Evolutionary conservation across 92 coral and sea anemone species (phyloP).

Genomic region (Parazoanthus darwini): DNA sequence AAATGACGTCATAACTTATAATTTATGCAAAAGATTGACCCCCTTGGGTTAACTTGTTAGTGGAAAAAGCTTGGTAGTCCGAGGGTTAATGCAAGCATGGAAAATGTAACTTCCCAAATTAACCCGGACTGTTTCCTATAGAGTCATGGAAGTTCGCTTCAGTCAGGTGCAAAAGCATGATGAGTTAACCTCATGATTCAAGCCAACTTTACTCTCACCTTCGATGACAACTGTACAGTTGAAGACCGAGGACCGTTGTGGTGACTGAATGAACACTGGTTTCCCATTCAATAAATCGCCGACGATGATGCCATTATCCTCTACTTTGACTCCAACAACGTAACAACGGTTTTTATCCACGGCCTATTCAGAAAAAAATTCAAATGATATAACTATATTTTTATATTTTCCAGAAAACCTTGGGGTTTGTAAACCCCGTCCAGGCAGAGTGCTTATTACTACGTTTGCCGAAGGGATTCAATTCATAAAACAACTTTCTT

Average conservation of each 20-base stretch:
- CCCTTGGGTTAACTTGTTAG: too few species aligned
- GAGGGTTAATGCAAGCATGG: too few species aligned
- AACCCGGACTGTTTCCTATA: too few species aligned
- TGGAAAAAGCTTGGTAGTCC: too few species aligned
- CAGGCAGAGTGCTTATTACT: too few species aligned
- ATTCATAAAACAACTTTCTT: too few species aligned
- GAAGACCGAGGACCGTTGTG: conserved; percentile 58
- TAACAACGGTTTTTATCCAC: conserved; percentile 44
- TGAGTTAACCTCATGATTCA: too few species aligned
- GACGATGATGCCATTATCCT: conserved; percentile 73
- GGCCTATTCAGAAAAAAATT: conserved; percentile 35
- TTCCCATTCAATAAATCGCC: conserved; percentile 56
- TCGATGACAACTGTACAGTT: conserved; percentile 65
- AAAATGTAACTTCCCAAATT: too few species aligned
- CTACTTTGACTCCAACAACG: conserved; percentile 63
- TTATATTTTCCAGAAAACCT: too few species aligned
- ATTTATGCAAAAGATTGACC: too few species aligned
- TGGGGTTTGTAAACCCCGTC: neutral
- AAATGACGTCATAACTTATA: too few species aligned
- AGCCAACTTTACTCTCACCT: conserved; percentile 47
- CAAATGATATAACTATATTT: neutral
- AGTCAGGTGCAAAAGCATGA: neutral
- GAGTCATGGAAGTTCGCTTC: too few species aligned
- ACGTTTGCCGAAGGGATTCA: neutral
- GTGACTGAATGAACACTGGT: conserved; percentile 34